Conservation (phyloP, 2,113 vertebrate species). For the Pipa parva region DNA sequence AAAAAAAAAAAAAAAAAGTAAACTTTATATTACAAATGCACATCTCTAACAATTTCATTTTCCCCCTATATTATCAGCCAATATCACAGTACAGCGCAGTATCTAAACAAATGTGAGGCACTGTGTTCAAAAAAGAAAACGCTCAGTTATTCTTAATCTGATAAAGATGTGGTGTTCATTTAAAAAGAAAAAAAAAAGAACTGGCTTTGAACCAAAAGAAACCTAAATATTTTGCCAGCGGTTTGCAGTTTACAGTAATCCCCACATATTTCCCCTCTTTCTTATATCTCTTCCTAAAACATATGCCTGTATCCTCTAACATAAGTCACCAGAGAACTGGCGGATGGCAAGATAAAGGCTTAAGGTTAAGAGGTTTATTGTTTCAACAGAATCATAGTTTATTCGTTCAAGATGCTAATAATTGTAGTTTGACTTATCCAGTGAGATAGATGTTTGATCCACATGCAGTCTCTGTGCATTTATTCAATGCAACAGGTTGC, state of each 20-base stretch:
- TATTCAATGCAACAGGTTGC: slow-evolving; percentile 1
- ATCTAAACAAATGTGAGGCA: slow-evolving; percentile 72
- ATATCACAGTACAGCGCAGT: slow-evolving; percentile 61
- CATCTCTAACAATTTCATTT: no score
- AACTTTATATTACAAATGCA: no score
- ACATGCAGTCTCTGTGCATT: not conserved
- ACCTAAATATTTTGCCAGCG: slow-evolving; percentile 64
- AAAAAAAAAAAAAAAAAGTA: no score
- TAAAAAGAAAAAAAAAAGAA: slow-evolving; percentile 55
- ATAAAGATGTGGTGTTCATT: slow-evolving; percentile 75
- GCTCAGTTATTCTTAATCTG: slow-evolving; percentile 67
- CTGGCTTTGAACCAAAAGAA: slow-evolving; percentile 62
- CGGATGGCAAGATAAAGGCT: slow-evolving; percentile 29
- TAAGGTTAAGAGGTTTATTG: slow-evolving; percentile 33
- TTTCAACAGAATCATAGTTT: slow-evolving; percentile 27
- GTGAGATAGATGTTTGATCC: not conserved
- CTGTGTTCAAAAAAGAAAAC: slow-evolving; percentile 67
- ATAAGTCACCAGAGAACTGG: slow-evolving; percentile 34
- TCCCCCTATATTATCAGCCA: no score
- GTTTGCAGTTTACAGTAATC: slow-evolving; percentile 58
- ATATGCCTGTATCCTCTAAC: slow-evolving; percentile 40
- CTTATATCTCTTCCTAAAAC: slow-evolving; percentile 43
- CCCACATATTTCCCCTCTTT: slow-evolving; percentile 44
- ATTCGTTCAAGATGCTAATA: slow-evolving; percentile 35
- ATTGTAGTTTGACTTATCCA: slow-evolving; percentile 27